Evolutionary conservation across 30 jellyfish, hydroid and myxozoan species (phyloP), one percentile per base, ranked within the genome.

Genomic region (Aurelia sp.): DNA sequence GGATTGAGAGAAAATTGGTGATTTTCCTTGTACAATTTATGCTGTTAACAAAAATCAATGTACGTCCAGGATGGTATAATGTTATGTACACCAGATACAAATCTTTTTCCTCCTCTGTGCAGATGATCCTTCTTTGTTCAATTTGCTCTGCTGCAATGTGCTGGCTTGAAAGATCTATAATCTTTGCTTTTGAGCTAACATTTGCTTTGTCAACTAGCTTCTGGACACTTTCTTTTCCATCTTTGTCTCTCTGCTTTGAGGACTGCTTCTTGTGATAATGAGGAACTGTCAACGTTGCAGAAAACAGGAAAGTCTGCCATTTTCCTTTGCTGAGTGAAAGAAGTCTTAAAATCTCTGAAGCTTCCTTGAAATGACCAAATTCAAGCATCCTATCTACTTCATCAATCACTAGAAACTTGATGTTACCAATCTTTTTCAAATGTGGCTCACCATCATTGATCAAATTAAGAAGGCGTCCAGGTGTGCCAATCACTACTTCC

Each of bases 311-410:
- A 22, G 89, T 89, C 70, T 94, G 97, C 64, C 91, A 53, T n/a
- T 94, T 93, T 30, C 78, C 31, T 11, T 52, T 63, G 17, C 91
- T 24, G 0, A 70, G 76, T 9, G 84, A 68, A 73, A 94, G 20
- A 20, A 72, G 64, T 66, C 84, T 48, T 52, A 89, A 78, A 15
- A 94, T 81, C 71, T 89, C 95, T 13, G 91, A 20, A 50, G 91
- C 86, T 30, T 94, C 99, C 67, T 90, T 85, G 77, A 90, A 95
- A 80, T 95, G 99, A 11, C 99, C 99, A 60, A 82, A 66, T 44
- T 95, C 97, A 20, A 91, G 91, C 99, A 95, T 95, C 61, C 99
- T 74, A 78, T 95, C 99, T 13, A 94, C 97, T 69, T 95, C 99
- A 87, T 95, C 99, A 48, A 95, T 80, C 44, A 95, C 99, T 15